These are phyloP conservation scores for Anisognathus igniventris DNA, from an alignment of 2,797 vertebrate species.

Conservation along the genomic window DNA sequence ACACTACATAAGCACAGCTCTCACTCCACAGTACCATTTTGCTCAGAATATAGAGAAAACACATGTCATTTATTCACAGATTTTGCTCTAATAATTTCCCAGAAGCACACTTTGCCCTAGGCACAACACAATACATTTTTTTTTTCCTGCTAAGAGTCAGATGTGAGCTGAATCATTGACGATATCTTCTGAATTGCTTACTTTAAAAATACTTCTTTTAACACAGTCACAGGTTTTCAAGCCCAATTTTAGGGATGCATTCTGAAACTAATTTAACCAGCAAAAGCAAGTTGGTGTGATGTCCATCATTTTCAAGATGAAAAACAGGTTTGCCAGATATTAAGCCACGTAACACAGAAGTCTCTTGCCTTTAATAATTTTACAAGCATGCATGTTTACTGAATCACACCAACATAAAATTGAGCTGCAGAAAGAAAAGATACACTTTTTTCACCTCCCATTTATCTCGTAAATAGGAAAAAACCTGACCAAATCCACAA, in stretches of 20 bases:
- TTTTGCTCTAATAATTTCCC: background rate
- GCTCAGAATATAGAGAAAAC: background rate
- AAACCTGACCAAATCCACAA: background rate
- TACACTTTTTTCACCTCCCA: background rate
- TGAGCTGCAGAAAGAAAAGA: background rate
- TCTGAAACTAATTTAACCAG: background rate
- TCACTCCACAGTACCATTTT: background rate
- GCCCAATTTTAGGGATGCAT: background rate
- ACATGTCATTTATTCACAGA: background rate
- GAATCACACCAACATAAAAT: background rate
- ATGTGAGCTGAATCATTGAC: background rate
- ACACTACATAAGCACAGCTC: background rate
- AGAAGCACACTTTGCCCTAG: background rate
- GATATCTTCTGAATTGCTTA: background rate
- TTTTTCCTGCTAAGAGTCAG: background rate
- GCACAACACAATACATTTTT: background rate
- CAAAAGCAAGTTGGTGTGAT: background rate
- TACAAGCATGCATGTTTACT: background rate
- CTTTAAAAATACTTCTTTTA: constrained; percentile 19
- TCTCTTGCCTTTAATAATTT: background rate
- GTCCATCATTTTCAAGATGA: background rate
- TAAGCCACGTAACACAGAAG: background rate
- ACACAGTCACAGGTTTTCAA: background rate
- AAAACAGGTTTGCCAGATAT: background rate
- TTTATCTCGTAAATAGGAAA: background rate